Conservation (phyloP, 2,113 vertebrate genomes). For the Ciconia boyciana region DNA sequence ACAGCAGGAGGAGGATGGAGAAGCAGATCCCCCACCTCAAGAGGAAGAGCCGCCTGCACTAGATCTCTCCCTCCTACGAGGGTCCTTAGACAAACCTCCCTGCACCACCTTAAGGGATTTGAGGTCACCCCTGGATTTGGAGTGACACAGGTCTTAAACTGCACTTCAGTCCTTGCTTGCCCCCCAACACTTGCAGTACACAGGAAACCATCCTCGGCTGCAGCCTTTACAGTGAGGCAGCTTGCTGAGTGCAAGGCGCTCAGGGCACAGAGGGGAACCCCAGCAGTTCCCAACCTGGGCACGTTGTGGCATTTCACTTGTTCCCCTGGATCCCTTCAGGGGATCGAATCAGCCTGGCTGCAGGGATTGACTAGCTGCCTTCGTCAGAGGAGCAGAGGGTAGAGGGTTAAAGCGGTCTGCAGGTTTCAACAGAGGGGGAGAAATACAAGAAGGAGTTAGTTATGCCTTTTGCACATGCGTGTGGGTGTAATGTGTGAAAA, state of each 20-base stretch:
- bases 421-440: not conserved
- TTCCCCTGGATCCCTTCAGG: not conserved
- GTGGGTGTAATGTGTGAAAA: not conserved
- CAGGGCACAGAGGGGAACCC: not conserved
- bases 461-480: rapidly evolving
- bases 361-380: not conserved
- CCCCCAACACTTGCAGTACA: not conserved
- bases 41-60: not conserved
- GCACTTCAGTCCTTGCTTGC: not conserved
- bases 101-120: not conserved
- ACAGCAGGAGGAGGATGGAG: not conserved
- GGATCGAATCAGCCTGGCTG: rapidly evolving
- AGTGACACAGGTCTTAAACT: not conserved
- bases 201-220: rapidly evolving
- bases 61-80: not conserved
- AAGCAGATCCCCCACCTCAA: not conserved
- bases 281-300: not conserved
- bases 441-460: not conserved
- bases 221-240: not conserved
- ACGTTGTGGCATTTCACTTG: not conserved
- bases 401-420: not conserved
- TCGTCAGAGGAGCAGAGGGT: not conserved
- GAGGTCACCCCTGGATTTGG: not conserved
- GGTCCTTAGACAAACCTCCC: not conserved
- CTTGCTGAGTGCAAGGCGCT: not conserved